phyloP scores from a whole-genome alignment of 2,888 invertebrate genomes.

The Dorcus hopei region DNA sequence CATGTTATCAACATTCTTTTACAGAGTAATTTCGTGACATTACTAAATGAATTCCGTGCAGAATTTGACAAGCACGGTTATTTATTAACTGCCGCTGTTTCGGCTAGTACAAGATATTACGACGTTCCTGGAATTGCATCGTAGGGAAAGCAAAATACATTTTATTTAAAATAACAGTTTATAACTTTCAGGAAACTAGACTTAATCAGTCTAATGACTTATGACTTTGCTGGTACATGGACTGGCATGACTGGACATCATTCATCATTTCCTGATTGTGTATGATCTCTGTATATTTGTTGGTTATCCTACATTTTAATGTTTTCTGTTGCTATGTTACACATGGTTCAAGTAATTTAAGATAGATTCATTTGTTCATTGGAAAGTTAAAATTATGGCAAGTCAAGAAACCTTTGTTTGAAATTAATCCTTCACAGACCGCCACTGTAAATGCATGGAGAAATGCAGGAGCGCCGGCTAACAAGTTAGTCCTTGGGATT shows the following conservation, averaged over 20 bases:
- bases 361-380: no score
- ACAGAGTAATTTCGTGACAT: slow-evolving; percentile 31
- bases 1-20: neutral
- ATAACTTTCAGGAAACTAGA: slow-evolving; percentile 54
- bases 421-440: neutral
- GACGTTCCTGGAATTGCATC: slow-evolving; percentile 57
- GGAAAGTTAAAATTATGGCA: neutral
- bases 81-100: slow-evolving; percentile 59
- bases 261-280: slow-evolving; percentile 58
- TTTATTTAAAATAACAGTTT: slow-evolving; percentile 17
- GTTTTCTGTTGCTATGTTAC: no score
- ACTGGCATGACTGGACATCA: slow-evolving; percentile 63
- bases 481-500: slow-evolving; percentile 67
- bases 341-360: no score
- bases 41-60: slow-evolving; percentile 56
- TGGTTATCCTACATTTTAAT: no score
- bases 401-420: neutral
- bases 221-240: slow-evolving; percentile 69
- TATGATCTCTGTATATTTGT: slow-evolving; percentile 26
- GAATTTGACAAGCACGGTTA: slow-evolving; percentile 54
- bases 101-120: slow-evolving; percentile 52
- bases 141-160: slow-evolving; percentile 33
- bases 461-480: slow-evolving; percentile 54
- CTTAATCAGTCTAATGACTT: slow-evolving; percentile 68
- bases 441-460: slow-evolving; percentile 52